Base-by-base conservation (phyloP, 2,888 invertebrate genomes). In the Andrena hattorfiana region DNA sequence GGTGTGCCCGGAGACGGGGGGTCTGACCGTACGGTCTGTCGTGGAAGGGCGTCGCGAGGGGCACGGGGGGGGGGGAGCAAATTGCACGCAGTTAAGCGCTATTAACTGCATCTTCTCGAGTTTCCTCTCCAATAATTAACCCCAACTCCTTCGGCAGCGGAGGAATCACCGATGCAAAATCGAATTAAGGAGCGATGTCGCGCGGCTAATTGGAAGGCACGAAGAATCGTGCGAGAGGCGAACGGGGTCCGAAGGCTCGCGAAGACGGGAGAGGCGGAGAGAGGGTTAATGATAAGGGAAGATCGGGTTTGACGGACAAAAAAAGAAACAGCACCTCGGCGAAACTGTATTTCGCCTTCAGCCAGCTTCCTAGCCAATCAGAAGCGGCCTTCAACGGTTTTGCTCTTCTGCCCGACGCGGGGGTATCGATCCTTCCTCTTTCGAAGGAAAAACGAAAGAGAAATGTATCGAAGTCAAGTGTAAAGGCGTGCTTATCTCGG, bases 331-430 rank as follows among this genome's bases (percentile, higher is more conserved):
- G 73, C 42, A 67, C 75, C 64, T 42, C 76, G 81, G 60, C 70
- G 83, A 77, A 85, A 85, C 81, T 85, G 81, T 84, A 85, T 87
- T 79, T 91, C 79, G 88, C 91, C 90, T 91, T 90, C 90, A 90
- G 89, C 89, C 87, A 90, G 87, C 92, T 90, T 88, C 87, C 88
- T 86, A 89, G 87, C 90, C 91, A 88, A 91, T 91, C 91, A 91
- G 89, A 90, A 90, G 88, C 87, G 89, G 87, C 90, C 91, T 91
- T 91, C 89, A 84, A 70, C 70, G 83, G 70, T 84, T 84, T 83
- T 80, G 49, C 73, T 85, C 79, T 77, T 85, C 80, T 72, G 60
- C 62, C 54, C 56, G 54, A 60, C 6, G 64, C 68, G 35, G 66
- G 60, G 42, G 76, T 86, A 86, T 87, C 85, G 87, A 86, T 87